Conservation (phyloP, 2,113 vertebrate genomes). For the Seriola rivoliana region DNA sequence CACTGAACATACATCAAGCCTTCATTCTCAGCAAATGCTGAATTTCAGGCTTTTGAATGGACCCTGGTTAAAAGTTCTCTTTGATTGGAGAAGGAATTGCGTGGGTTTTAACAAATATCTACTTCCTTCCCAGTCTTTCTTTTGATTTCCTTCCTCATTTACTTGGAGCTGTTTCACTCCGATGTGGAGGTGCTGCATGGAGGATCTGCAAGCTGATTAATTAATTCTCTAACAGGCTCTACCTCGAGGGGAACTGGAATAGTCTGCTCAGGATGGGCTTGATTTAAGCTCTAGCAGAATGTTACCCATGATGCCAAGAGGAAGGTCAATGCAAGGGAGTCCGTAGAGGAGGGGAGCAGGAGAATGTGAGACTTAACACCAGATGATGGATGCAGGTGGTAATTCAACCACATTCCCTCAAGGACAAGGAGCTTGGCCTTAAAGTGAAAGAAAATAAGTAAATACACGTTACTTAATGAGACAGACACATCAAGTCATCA, state of each 20-base stretch:
- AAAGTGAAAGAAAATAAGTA: conserved; percentile 63
- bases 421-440: conserved; percentile 49
- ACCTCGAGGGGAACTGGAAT: conserved; percentile 57
- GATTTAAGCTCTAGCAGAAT: conserved; percentile 74
- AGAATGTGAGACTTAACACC: conserved; percentile 45
- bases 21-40: conserved; percentile 38
- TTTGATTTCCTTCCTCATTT: conserved; percentile 37
- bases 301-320: conserved; percentile 69
- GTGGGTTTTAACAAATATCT: conserved; percentile 30
- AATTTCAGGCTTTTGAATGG: conserved; percentile 39
- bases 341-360: conserved; percentile 29
- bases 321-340: conserved; percentile 71
- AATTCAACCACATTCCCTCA: conserved; percentile 53
- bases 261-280: conserved; percentile 68
- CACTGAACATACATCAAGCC: conserved; percentile 38
- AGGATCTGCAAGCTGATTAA: conserved; percentile 75
- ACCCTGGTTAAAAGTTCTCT: conserved; percentile 42
- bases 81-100: conserved; percentile 23
- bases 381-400: conserved; percentile 70
- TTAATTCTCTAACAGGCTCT: conserved; percentile 71
- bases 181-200: conserved; percentile 54
- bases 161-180: conserved; percentile 50
- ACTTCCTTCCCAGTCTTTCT: conserved; percentile 14
- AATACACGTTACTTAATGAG: conserved; percentile 59
- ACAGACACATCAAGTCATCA: conserved; percentile 33